Evolutionary conservation across 2,113 vertebrate genomes (phyloP).

Genomic region (Rafetus swinhoei): DNA sequence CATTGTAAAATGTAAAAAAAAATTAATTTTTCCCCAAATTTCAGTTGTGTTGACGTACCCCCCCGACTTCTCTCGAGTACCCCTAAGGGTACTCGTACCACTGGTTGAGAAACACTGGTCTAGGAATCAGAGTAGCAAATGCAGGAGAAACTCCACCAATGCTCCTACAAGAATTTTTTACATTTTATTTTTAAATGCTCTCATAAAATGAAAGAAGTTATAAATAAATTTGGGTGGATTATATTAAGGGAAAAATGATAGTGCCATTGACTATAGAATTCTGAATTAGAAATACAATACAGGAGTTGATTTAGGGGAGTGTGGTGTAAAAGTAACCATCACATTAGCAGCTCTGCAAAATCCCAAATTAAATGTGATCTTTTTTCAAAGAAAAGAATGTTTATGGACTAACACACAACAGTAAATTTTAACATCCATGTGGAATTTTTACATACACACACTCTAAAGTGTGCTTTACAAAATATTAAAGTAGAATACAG

Average conservation of each 20-base stretch:
- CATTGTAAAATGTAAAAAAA: too few species aligned
- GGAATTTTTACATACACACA: neutral
- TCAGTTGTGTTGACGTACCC: too few species aligned
- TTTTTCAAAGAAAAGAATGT: slow-evolving; percentile 17
- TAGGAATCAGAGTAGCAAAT: neutral
- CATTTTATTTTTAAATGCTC: neutral
- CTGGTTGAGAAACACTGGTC: too few species aligned
- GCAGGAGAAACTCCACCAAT: too few species aligned
- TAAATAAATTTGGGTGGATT: neutral
- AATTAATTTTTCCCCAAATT: too few species aligned
- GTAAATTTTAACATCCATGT: slow-evolving; percentile 39
- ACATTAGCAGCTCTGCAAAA: neutral
- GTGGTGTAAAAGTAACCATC: slow-evolving; percentile 3
- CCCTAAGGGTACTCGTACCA: too few species aligned
- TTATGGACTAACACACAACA: slow-evolving; percentile 39
- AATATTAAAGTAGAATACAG: neutral
- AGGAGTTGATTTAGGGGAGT: neutral
- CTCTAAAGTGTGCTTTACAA: neutral
- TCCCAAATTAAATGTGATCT: neutral
- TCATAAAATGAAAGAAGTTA: neutral
- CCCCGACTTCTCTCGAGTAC: too few species aligned
- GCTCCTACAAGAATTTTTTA: neutral
- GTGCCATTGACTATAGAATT: fast-evolving
- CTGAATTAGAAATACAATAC: slow-evolving; percentile 25
- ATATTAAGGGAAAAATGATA: neutral